phyloP scores from a whole-genome alignment of 2,888 invertebrate species.

The Dryococelus australis region DNA sequence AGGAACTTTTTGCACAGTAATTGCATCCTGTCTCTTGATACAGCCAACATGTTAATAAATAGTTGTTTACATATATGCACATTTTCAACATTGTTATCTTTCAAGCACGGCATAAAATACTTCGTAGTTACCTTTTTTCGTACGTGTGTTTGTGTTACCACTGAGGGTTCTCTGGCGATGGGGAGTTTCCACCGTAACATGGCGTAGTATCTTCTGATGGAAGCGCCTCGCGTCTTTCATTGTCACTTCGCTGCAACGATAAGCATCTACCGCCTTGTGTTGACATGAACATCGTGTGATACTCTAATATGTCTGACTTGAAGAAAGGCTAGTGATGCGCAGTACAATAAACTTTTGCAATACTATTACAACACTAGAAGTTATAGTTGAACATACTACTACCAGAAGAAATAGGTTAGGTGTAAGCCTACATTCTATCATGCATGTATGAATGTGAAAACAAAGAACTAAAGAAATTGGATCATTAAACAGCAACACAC shows the following conservation, averaged over 20 bases:
- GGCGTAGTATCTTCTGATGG: slow-evolving; percentile 19
- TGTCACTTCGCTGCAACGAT: neutral
- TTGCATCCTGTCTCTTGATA: no score
- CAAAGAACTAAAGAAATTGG: neutral
- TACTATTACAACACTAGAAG: neutral
- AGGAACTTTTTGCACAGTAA: no score
- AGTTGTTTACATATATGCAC: neutral
- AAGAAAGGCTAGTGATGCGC: neutral
- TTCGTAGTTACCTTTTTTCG: no score
- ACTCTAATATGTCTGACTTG: no score
- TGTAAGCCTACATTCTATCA: no score
- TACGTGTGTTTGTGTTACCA: neutral
- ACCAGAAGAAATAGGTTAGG: no score
- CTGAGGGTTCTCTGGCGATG: neutral
- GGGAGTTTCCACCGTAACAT: no score
- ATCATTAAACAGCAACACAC: neutral
- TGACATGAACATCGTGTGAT: neutral
- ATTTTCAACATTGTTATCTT: neutral
- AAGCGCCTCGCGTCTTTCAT: neutral
- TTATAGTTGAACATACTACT: no score
- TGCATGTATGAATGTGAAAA: no score
- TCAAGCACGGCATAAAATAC: no score
- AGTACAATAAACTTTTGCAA: neutral
- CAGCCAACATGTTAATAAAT: no score
- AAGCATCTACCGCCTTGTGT: slow-evolving; percentile 11